Evolutionary conservation across 2,113 vertebrate species (phyloP).

Genomic region (Chaetorhynchus papuensis): DNA sequence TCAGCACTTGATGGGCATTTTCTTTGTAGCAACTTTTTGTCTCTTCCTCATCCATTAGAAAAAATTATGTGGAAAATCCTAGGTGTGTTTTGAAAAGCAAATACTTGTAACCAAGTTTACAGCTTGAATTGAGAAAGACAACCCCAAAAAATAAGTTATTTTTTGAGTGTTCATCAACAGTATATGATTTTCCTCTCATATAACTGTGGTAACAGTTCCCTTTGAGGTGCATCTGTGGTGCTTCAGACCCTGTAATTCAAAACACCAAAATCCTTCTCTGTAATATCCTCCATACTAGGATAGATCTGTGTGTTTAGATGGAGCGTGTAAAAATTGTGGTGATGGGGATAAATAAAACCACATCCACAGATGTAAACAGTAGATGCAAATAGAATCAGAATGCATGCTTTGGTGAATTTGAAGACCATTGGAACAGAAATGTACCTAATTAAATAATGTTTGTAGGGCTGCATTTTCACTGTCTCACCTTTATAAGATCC

Average conservation of each 20-base stretch:
- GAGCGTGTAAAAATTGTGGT: not conserved
- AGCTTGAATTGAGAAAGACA: not conserved
- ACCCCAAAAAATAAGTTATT: not conserved
- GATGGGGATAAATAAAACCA: not conserved
- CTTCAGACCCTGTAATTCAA: not conserved
- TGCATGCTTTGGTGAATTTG: not conserved
- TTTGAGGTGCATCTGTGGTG: not conserved
- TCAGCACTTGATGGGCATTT: not conserved
- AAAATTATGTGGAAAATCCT: not conserved
- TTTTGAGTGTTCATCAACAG: not conserved
- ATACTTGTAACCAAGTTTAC: not conserved
- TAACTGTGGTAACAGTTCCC: not conserved
- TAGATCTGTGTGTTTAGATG: not conserved
- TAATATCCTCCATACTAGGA: not conserved
- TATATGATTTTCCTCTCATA: not conserved
- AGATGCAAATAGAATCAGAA: not conserved
- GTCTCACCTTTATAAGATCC: not conserved
- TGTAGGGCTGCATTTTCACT: not conserved
- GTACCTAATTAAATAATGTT: not conserved
- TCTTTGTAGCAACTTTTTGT: not conserved
- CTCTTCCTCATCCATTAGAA: not conserved
- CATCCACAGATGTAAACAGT: not conserved
- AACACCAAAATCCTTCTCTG: not conserved
- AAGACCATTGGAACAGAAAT: not conserved
- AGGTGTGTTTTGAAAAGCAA: not conserved